phyloP scores from a whole-genome alignment of 2,797 vertebrate genomes.

The Botia kubotai region DNA sequence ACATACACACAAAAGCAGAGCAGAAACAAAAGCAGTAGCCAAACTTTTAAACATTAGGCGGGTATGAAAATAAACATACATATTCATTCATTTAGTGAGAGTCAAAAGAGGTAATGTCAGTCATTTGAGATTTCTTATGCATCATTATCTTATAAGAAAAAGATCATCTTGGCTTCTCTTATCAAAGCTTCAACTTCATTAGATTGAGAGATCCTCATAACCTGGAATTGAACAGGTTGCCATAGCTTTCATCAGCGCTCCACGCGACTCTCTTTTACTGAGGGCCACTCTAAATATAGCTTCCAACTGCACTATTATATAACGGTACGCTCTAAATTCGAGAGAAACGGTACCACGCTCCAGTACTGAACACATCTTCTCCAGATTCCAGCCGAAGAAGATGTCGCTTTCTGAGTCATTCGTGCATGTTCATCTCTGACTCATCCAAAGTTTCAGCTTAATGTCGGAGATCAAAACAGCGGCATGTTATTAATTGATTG shows the following conservation, averaged over 20 bases:
- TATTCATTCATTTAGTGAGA: neutral
- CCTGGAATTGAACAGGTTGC: conserved; percentile 41
- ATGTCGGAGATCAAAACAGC: conserved; percentile 19
- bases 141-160: neutral
- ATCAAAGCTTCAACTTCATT: conserved; percentile 16
- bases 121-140: neutral
- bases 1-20: neutral
- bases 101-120: neutral
- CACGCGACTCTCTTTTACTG: conserved; percentile 5
- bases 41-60: neutral
- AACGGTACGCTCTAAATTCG: conserved; percentile 48
- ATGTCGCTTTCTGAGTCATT: conserved; percentile 40
- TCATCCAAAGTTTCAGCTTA: conserved; percentile 2
- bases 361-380: conserved; percentile 11
- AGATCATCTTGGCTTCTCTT: neutral
- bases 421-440: conserved; percentile 19
- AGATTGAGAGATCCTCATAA: conserved; percentile 22
- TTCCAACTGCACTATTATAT: conserved; percentile 44
- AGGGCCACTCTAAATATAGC: conserved; percentile 57
- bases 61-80: neutral
- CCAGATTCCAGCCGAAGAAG: neutral
- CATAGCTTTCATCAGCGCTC: conserved; percentile 45
- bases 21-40: neutral
- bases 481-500: conserved; percentile 41
- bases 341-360: conserved; percentile 38